phyloP scores from a whole-genome alignment of 2,797 vertebrate species.

The Neomorphus geoffroyi region DNA sequence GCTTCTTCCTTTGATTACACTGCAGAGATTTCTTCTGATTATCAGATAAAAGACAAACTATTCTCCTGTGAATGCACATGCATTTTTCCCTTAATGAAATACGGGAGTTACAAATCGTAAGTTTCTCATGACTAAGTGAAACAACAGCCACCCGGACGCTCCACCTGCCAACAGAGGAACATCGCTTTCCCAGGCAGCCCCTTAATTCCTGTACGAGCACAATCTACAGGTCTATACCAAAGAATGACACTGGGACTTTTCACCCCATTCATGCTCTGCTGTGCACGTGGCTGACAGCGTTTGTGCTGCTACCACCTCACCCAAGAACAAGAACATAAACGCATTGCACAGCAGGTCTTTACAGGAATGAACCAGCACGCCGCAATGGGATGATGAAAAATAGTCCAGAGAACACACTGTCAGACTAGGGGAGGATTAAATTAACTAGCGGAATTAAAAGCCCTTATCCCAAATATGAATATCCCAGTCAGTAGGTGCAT shows the following conservation, averaged over 20 bases:
- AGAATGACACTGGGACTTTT: neutral
- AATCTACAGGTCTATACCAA: neutral
- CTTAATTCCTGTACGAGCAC: neutral
- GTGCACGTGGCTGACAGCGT: neutral
- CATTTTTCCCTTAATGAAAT: conserved; percentile 26
- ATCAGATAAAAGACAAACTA: conserved; percentile 36
- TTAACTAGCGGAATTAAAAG: conserved; percentile 45
- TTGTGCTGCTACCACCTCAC: neutral
- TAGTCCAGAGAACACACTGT: neutral
- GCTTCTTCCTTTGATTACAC: conserved; percentile 10
- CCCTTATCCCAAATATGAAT: neutral
- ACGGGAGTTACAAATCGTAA: neutral
- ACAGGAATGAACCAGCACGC: conserved; percentile 28
- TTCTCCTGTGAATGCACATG: neutral
- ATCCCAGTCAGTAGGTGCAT: neutral
- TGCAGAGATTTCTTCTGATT: conserved; percentile 37
- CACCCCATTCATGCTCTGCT: neutral
- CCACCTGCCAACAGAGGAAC: neutral
- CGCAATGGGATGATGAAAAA: conserved; percentile 45
- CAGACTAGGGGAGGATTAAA: conserved; percentile 22
- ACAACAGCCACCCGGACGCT: neutral
- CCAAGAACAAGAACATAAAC: conserved; percentile 15
- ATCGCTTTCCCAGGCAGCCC: neutral
- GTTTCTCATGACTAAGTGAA: neutral
- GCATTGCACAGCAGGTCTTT: conserved; percentile 29